Conservation (phyloP, 2,113 vertebrate species). For the Piliocolobus tephrosceles region DNA sequence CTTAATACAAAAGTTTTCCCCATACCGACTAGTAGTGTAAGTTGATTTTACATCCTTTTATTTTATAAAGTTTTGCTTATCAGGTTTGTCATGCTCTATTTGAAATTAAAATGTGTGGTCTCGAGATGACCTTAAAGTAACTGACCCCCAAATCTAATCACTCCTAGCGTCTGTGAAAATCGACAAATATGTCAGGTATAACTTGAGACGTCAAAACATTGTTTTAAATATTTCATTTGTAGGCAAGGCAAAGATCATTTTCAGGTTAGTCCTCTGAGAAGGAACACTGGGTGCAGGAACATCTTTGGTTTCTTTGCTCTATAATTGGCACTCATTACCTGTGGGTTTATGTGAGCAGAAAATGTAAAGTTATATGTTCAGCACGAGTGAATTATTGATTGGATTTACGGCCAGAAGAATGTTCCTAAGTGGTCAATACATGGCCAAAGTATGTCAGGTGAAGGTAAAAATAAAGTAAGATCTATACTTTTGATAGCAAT, state of each 20-base stretch:
- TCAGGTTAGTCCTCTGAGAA: constrained; percentile 64
- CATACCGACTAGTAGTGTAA: constrained; percentile 71
- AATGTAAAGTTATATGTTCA: constrained; percentile 71
- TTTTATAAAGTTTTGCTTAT: constrained; percentile 81
- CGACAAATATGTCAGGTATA: constrained; percentile 85
- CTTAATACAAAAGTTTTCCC: constrained; percentile 75
- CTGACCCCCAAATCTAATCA: constrained; percentile 89
- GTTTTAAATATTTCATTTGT: constrained; percentile 80
- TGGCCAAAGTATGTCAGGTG: constrained; percentile 73
- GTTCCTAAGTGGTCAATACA: constrained; percentile 82
- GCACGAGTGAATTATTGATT: constrained; percentile 82
- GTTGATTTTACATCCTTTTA: constrained; percentile 76
- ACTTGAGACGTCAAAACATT: constrained; percentile 79
- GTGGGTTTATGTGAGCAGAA: constrained; percentile 71
- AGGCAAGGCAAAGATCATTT: constrained; percentile 69
- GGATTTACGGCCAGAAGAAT: constrained; percentile 76
- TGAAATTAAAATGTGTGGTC: constrained; percentile 87
- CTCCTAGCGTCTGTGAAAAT: constrained; percentile 83
- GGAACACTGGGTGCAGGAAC: accelerated
- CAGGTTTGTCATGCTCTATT: constrained; percentile 81
- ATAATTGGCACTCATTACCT: constrained; percentile 50
- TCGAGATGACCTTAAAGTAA: constrained; percentile 84
- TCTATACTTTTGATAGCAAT: constrained; percentile 68
- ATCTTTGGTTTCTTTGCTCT: constrained; percentile 41
- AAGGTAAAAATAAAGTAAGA: constrained; percentile 70